phyloP scores from a whole-genome alignment of 2,888 invertebrate genomes.

The Camptogramma bilineatum region DNA sequence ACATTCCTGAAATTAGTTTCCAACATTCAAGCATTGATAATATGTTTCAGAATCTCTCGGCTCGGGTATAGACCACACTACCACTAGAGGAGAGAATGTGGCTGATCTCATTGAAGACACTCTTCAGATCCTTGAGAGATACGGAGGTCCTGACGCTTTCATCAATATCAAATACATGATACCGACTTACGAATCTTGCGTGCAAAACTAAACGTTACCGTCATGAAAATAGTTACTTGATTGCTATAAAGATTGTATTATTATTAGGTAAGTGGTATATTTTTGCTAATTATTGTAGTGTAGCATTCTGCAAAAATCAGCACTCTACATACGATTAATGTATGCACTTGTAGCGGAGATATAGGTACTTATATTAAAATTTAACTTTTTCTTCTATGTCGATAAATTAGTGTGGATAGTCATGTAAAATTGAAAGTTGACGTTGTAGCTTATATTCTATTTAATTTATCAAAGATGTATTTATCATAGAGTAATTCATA shows the following conservation, averaged over 20 bases:
- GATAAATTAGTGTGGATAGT: no score
- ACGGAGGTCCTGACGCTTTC: conserved; percentile 98
- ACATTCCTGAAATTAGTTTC: no score
- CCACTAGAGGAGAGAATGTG: conserved; percentile 93
- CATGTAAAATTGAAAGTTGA: no score
- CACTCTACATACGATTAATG: not conserved
- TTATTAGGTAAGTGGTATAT: not conserved
- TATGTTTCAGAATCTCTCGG: conserved; percentile 91
- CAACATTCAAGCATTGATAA: conserved; percentile 30
- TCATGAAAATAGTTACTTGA: not conserved
- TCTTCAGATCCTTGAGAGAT: conserved; percentile 94
- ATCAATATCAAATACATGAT: conserved; percentile 99
- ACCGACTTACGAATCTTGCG: conserved; percentile 98
- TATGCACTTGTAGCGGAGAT: no score
- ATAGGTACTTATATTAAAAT: no score
- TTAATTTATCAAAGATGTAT: no score
- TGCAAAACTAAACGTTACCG: conserved; percentile 85
- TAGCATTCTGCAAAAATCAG: not conserved
- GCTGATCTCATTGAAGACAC: conserved; percentile 97
- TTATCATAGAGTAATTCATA: no score
- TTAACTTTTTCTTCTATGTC: no score
- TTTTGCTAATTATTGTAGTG: not conserved
- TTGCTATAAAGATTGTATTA: not conserved
- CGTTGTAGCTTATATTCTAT: no score
- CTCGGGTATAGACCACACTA: conserved; percentile 95